Percentiles rank a stretch among this genome's conserved stretches.
Conservation (phyloP, 2,113 vertebrate genomes). For the Engystomops pustulosus region DNA sequence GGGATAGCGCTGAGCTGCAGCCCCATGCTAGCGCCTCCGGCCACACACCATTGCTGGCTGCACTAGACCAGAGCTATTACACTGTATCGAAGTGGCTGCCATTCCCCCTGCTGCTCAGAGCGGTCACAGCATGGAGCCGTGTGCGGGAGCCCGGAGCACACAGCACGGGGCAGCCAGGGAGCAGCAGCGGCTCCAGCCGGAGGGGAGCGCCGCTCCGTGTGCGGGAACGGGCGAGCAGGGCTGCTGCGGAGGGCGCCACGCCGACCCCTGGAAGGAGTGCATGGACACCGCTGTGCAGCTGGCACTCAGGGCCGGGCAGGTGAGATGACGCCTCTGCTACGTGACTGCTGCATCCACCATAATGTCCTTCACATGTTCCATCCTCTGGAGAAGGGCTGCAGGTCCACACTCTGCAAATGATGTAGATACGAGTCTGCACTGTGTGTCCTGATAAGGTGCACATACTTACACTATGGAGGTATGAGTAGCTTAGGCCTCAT, state of each 20-base stretch:
- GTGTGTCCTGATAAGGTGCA: too few species aligned
- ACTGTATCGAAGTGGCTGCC: too few species aligned
- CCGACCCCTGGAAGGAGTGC: constrained; percentile 73
- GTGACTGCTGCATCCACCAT: too few species aligned
- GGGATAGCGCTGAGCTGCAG: neutral
- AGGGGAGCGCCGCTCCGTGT: neutral
- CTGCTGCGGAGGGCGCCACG: neutral
- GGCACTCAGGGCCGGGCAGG: constrained; percentile 76
- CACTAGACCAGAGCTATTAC: neutral
- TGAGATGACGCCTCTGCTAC: too few species aligned
- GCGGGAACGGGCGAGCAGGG: neutral
- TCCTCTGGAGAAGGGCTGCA: too few species aligned
- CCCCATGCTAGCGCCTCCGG: neutral
- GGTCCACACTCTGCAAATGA: too few species aligned
- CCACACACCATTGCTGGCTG: neutral
- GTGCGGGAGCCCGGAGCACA: constrained; percentile 23
- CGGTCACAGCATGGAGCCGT: constrained; percentile 14
- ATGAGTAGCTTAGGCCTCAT: too few species aligned
- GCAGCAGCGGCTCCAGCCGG: too few species aligned
- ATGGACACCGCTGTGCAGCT: constrained; percentile 74
- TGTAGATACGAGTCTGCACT: too few species aligned
- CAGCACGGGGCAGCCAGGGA: neutral
- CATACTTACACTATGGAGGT: too few species aligned
- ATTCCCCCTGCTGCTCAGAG: neutral
- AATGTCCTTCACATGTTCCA: too few species aligned